These are phyloP conservation scores for Parnassius glacialis DNA, from an alignment of 2,888 invertebrate genomes.

Conservation along the genomic window DNA sequence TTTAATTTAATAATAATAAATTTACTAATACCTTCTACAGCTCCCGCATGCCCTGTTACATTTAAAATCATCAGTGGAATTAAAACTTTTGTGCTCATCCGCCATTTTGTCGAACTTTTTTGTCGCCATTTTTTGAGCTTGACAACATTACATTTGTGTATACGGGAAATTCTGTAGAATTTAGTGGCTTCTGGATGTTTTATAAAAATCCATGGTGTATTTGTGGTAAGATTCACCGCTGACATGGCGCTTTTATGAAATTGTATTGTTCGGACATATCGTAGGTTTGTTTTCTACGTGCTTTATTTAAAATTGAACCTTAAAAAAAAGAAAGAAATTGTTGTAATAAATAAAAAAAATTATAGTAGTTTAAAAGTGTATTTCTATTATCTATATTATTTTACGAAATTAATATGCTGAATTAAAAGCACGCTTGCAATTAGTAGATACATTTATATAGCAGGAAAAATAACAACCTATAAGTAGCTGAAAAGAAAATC, in stretches of 20 bases:
- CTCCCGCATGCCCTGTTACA: slow-evolving; percentile 48
- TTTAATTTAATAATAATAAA: not conserved
- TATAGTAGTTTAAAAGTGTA: no score
- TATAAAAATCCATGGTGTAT: slow-evolving; percentile 37
- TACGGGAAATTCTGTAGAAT: slow-evolving; percentile 23
- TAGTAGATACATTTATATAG: no score
- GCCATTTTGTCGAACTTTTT: slow-evolving; percentile 51
- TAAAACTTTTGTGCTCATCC: slow-evolving; percentile 46
- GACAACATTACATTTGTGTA: slow-evolving; percentile 5
- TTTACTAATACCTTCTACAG: slow-evolving; percentile 48
- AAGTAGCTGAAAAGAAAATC: no score
- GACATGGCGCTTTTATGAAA: slow-evolving; percentile 55
- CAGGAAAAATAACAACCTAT: no score
- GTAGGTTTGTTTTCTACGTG: slow-evolving; percentile 40
- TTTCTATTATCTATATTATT: no score
- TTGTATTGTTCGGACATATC: slow-evolving; percentile 60
- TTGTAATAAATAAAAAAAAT: no score
- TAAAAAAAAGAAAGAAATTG: slow-evolving; percentile 20
- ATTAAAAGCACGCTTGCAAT: no score
- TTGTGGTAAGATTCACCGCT: slow-evolving; percentile 55
- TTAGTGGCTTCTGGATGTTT: slow-evolving; percentile 32
- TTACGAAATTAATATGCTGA: no score
- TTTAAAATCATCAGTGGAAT: slow-evolving; percentile 63
- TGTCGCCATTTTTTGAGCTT: slow-evolving; percentile 41
- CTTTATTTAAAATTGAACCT: slow-evolving; percentile 34